These are phyloP conservation scores for Malurus alboscapulatus DNA, from an alignment of 2,113 vertebrate species.

Conservation along the genomic window DNA sequence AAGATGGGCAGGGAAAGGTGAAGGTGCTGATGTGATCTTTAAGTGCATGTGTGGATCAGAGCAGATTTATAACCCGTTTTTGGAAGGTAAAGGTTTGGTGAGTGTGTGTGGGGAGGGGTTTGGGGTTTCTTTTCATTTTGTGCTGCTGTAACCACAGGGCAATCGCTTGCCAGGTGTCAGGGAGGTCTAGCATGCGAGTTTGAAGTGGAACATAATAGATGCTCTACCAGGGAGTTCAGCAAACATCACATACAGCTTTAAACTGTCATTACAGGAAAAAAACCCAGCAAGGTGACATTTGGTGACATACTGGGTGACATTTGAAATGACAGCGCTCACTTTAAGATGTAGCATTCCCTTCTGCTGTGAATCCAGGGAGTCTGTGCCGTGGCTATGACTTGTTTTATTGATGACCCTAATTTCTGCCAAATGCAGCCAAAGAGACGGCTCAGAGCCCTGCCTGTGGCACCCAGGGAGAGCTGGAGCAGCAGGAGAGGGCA, in stretches of 20 bases:
- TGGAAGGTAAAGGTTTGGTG: background rate
- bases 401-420: constrained; percentile 33
- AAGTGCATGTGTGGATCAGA: background rate
- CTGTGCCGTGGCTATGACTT: background rate
- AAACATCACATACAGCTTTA: constrained; percentile 51
- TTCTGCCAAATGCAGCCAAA: background rate
- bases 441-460: background rate
- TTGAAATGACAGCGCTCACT: constrained; percentile 47
- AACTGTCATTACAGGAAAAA: constrained; percentile 43
- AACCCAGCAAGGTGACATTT: constrained; percentile 56
- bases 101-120: background rate
- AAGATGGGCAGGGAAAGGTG: background rate
- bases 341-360: constrained; percentile 31
- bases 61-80: background rate
- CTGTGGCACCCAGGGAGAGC: background rate
- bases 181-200: constrained; percentile 21
- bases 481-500: background rate
- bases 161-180: constrained; percentile 26
- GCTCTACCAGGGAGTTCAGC: constrained; percentile 51
- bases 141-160: background rate
- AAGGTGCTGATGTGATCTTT: background rate
- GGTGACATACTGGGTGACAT: constrained; percentile 62
- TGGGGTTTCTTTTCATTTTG: background rate
- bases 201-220: constrained; percentile 45
- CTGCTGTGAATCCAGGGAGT: constrained; percentile 20